Evolutionary conservation across 2,113 vertebrate species (phyloP).

Genomic region (Gymnogyps californianus): DNA sequence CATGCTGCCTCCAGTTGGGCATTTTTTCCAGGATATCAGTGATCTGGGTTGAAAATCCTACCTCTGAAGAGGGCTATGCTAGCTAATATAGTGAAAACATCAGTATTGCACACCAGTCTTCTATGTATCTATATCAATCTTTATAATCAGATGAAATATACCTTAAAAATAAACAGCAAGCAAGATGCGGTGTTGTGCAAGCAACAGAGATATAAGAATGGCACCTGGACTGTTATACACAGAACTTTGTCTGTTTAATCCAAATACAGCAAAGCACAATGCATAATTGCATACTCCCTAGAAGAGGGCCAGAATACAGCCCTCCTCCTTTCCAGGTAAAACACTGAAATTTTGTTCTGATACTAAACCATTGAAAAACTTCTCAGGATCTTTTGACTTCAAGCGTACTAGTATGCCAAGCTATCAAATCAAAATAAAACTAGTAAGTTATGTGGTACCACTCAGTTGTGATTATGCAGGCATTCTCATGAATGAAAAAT

Average conservation of each 20-base stretch:
- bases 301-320: not conserved
- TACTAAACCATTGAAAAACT: not conserved
- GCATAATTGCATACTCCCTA: too few species aligned
- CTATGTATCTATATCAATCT: not conserved
- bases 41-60: not conserved
- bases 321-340: not conserved
- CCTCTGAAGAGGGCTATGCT: not conserved
- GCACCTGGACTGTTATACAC: not conserved
- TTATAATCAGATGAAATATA: not conserved
- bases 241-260: not conserved
- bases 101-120: not conserved
- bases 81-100: not conserved
- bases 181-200: rapidly evolving
- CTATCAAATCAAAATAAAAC: not conserved
- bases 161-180: not conserved
- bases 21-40: not conserved
- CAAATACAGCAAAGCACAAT: not conserved
- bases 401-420: rapidly evolving
- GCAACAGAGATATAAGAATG: rapidly evolving
- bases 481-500: not conserved
- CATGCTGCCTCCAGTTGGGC: rapidly evolving
- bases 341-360: not conserved
- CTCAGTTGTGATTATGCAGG: not conserved
- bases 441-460: not conserved
- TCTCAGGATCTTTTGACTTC: not conserved